Evolutionary conservation across 2,113 vertebrate genomes (phyloP), one percentile per base, ranked within the genome.

Genomic region (Lagenorhynchus albirostris): DNA sequence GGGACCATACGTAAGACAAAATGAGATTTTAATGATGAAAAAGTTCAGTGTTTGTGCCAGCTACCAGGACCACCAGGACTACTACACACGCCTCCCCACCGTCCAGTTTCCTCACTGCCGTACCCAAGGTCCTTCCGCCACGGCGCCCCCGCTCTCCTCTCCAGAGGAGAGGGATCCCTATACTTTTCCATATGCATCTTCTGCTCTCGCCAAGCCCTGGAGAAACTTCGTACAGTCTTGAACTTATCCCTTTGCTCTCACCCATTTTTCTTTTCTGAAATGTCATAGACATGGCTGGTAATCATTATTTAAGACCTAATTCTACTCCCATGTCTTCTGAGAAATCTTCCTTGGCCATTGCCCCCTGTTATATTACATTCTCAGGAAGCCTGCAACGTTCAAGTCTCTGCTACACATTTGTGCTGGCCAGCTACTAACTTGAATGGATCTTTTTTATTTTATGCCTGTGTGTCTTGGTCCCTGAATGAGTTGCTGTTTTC

Each of bases 141-240:
- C 18, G 20, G 6, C 14, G 50, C 36, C 17, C 33, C 67, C 14
- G 3, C 6, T 14, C 7, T 1, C 25, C 83, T 62, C 8, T 26
- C 38, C 23, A 26, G 9, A 10, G 23, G 1, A 26, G 9, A 10
- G 23, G 1, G 63, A 3, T 29, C 68, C 47, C 71, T 7, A 0
- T 36, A 25, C 6, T n/a, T 47, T 55, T 74, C 47, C 25, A 0
- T 10, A 2, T 8, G 47, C 20, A 33, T 29, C 21, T 18, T 76
- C 36, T n/a, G 67, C 68, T 58, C 33, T 80, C 6, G 1, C 77
- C 50, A 36, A 55, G 53, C 6, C 33, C 33, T 0, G 7, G n/a
- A 55, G 50, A 80, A 80, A 15, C 2, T 6, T 67, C 15, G 7
- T 21, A 8, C 33, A n/a, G 33, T 80, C 50, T 36, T 36, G 5